These are phyloP conservation scores for Hyles vespertilio DNA, from an alignment of 1,140 invertebrate species.

Conservation along the genomic window DNA sequence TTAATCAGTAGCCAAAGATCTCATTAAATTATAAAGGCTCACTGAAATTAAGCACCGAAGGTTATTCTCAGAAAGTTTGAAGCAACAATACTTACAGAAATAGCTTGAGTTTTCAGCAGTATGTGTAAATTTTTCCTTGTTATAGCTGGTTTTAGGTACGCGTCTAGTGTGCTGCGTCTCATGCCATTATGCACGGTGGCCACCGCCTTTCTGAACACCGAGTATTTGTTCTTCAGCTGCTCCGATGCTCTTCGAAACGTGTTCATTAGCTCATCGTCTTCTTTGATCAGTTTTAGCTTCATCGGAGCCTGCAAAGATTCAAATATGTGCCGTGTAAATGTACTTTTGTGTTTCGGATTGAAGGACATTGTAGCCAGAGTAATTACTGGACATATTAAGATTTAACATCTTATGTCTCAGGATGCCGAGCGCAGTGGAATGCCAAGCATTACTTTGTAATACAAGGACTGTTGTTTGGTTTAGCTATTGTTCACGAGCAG, in stretches of 20 bases:
- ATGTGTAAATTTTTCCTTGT: conserved; percentile 83
- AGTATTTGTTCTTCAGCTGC: conserved; percentile 57
- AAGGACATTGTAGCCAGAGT: no score
- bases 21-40: no score
- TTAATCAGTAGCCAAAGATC: no score
- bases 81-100: conserved; percentile 49
- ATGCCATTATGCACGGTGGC: conserved; percentile 77
- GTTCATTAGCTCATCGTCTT: conserved; percentile 64
- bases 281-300: conserved; percentile 50
- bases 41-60: no score
- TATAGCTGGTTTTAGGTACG: conserved; percentile 81
- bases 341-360: no score
- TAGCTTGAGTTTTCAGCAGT: conserved; percentile 80
- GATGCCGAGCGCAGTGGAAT: no score
- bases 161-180: conserved; percentile 81
- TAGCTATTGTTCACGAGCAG: background rate
- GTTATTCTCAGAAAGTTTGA: no score
- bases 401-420: no score
- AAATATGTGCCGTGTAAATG: no score
- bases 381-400: no score
- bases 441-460: background rate
- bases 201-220: conserved; percentile 43
- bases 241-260: conserved; percentile 66
- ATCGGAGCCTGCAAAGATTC: conserved; percentile 45
- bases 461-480: background rate